These are phyloP conservation scores for Karalla daura DNA, from an alignment of 2,797 vertebrate genomes.

Conservation along the genomic window DNA sequence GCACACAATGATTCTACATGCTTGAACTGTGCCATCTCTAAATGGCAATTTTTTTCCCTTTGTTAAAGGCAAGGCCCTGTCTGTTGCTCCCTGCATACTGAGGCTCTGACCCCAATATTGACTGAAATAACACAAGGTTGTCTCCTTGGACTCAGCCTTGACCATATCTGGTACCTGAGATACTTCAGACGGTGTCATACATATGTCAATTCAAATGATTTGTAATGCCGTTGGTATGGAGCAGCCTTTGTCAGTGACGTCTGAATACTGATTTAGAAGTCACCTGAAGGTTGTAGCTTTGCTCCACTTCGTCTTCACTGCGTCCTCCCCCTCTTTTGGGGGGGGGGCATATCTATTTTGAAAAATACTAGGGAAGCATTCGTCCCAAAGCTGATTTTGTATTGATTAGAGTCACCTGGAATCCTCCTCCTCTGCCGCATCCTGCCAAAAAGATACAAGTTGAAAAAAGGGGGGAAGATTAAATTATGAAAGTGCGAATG, in stretches of 20 bases:
- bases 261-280: background rate
- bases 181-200: conserved; percentile 15
- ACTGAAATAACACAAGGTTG: conserved; percentile 22
- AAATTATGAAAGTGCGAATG: conserved; percentile 53
- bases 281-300: background rate
- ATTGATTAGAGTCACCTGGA: conserved; percentile 55
- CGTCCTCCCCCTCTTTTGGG: background rate
- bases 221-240: conserved; percentile 4
- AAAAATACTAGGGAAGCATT: conserved; percentile 4
- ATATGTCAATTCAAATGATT: conserved; percentile 33
- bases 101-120: conserved; percentile 16
- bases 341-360: conserved; percentile 6
- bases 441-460: conserved; percentile 47
- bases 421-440: conserved; percentile 20
- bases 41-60: background rate
- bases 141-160: conserved; percentile 51
- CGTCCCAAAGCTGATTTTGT: conserved; percentile 40
- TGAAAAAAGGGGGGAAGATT: conserved; percentile 48
- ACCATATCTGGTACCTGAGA: conserved; percentile 23
- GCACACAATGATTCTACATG: background rate
- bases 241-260: background rate
- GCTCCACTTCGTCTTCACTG: background rate
- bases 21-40: conserved; percentile 12
- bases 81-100: conserved; percentile 11
- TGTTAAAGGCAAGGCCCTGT: conserved; percentile 9